Base-by-base conservation (phyloP, 2,888 invertebrate species). In the Caenorhabditis sp. region DNA sequence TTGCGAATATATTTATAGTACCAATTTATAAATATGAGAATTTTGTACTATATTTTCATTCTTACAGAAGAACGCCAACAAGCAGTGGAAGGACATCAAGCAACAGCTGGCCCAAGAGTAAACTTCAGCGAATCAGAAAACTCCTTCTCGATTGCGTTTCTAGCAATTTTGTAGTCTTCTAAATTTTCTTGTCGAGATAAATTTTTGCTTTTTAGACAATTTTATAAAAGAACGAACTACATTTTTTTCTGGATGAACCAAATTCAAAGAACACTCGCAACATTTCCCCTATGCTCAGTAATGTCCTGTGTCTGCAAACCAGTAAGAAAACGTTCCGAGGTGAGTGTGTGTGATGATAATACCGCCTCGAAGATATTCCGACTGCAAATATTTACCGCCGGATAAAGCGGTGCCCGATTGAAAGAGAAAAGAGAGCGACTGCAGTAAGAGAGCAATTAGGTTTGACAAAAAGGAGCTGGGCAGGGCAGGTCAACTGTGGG, bases 41-140 rank as follows among this genome's bases (percentile, higher is more conserved):
- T 1, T 59, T 28, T 1, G 22, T 22, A 12, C 19, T n/a, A 49
- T n/a, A 68, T 22, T 19, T 24, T 31, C 5, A 41, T 22, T 56
- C n/a, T 64, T 89, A 88, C 85, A 91, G 91, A 85, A 84, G 63
- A 91, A 91, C 82, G 77, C 88, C 75, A 90, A 90, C 66, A 91
- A 91, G 85, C 90, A 88, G 84, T 91, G 91, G 91, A 91, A 91
- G 85, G 90, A 91, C 47, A 84, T 91, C 77, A 90, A 91, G 87
- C 79, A 82, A 61, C 79, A 85, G 24, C 24, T 87, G 38, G 59
- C 77, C 24, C 77, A 84, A 63, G 77, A 76, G 73, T 76, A 69
- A 66, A 72, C 35, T 26, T 8, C 69, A 51, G 28, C 77, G 66
- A 72, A 72, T 54, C 49, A 38, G 38, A n/a, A 51, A 28, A 64